Percentiles rank a stretch among this genome's conserved stretches.
Conservation (phyloP, 1,140 invertebrate species). For the Lasioglossum albipes region DNA sequence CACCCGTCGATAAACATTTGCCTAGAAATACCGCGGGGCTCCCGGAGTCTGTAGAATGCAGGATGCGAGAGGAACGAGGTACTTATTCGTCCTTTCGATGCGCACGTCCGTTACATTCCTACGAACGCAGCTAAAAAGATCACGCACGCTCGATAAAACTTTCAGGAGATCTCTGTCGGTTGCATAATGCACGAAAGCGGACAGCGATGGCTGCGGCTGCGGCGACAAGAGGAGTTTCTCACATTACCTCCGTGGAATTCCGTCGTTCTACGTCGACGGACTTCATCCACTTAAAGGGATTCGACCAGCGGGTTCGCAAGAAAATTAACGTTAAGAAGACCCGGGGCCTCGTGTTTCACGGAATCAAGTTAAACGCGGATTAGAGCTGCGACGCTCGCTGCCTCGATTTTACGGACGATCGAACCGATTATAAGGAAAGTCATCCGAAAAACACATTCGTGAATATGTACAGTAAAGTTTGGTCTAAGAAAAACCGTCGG, state of each 20-base stretch:
- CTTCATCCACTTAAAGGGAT: constrained; percentile 41
- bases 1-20: constrained; percentile 25
- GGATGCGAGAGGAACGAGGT: constrained; percentile 32
- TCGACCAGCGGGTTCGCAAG: not conserved
- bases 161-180: constrained; percentile 57
- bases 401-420: not conserved
- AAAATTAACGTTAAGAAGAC: constrained; percentile 19
- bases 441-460: too few relatives aligned
- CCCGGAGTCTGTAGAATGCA: constrained; percentile 41
- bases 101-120: constrained; percentile 50
- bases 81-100: constrained; percentile 32
- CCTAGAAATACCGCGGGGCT: constrained; percentile 22
- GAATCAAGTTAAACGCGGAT: constrained; percentile 7
- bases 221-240: constrained; percentile 55
- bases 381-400: not conserved
- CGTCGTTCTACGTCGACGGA: constrained; percentile 3
- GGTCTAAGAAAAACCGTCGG: too few relatives aligned
- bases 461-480: too few relatives aligned
- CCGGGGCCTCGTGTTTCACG: not conserved
- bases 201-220: constrained; percentile 28
- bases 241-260: constrained; percentile 53
- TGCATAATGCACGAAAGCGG: constrained; percentile 61
- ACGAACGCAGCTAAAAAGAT: constrained; percentile 47
- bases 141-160: constrained; percentile 63
- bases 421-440: not conserved